A percentile compares a stretch with the other conserved stretches of the same genome.
Evolutionary conservation across 2,888 invertebrate genomes (phyloP).

Genomic region (Tricholauxania praeusta): DNA sequence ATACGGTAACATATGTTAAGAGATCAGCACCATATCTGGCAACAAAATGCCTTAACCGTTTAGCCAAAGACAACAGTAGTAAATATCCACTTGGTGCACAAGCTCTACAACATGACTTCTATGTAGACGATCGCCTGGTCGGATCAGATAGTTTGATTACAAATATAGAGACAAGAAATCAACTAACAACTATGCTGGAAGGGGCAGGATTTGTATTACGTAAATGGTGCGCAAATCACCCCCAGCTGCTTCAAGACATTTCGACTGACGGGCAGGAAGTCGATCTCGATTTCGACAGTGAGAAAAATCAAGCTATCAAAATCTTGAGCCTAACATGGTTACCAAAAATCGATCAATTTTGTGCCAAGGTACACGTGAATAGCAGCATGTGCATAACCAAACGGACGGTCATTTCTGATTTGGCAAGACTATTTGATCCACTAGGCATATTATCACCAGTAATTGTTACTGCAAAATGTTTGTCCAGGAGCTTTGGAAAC

Average conservation of each 20-base stretch:
- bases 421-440: too few relatives aligned
- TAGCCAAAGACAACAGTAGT: neutral
- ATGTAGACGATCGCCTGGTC: constrained; percentile 2
- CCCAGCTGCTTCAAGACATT: neutral
- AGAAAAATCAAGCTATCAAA: neutral
- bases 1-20: neutral
- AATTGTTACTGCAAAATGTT: too few relatives aligned
- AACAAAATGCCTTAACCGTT: neutral
- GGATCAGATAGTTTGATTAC: neutral
- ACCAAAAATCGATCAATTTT: neutral
- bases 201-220: neutral
- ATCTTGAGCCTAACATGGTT: neutral
- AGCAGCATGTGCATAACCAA: too few relatives aligned
- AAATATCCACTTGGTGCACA: neutral
- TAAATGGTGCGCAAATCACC: neutral
- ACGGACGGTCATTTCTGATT: too few relatives aligned
- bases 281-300: neutral
- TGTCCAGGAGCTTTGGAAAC: too few relatives aligned
- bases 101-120: neutral
- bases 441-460: too few relatives aligned
- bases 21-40: constrained; percentile 4
- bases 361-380: neutral
- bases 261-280: neutral
- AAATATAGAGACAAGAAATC: neutral
- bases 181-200: neutral